Evolutionary conservation across 2,797 vertebrate species (phyloP), one percentile per base, ranked within the genome.

Genomic region (Garrulus glandarius): DNA sequence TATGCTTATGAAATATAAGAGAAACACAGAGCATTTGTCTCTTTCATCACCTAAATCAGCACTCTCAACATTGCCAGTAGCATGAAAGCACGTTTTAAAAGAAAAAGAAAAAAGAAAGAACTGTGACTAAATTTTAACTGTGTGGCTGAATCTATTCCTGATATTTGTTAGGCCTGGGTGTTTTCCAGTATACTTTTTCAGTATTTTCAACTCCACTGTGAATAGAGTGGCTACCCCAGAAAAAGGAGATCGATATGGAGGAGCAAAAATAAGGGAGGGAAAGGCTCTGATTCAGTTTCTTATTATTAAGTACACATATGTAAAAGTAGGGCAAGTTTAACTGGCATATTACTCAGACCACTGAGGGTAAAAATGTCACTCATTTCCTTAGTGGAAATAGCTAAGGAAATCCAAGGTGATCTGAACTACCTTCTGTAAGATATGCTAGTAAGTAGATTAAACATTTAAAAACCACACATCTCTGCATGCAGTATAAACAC

Each of bases 331-430:
- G 3, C 53, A 61, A 29, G 9, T 47, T 63, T 83, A 80, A 60
- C 13, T 56, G 68, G 43, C 8, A 10, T 13, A 11, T 46, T 60
- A 50, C 23, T 60, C 41, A 59, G 39, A 27, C 8, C 56, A n/a
- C 0, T 0, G 37, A 70, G 5, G 15, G 5, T 61, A 60, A 83
- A 89, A 83, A 63, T 2, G 1, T 11, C 52, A 37, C 14, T 75
- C 1, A 15, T 44, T 81, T 56, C 22, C 46, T 89, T 70, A 18
- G 1, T 29, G 32, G 14, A 30, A 84, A 29, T 37, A 74, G 23
- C 29, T 49, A 30, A 63, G 34, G 15, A 79, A 91, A 70, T 50
- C 26, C 68, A 59, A 55, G 47, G 32, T 67, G 24, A 37, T 82
- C 32, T 80, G 56, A 55, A 69, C 50, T 81, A 23, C 8, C 3